These are phyloP conservation scores for Equus quagga DNA, from an alignment of 2,113 vertebrate genomes.

Conservation along the genomic window DNA sequence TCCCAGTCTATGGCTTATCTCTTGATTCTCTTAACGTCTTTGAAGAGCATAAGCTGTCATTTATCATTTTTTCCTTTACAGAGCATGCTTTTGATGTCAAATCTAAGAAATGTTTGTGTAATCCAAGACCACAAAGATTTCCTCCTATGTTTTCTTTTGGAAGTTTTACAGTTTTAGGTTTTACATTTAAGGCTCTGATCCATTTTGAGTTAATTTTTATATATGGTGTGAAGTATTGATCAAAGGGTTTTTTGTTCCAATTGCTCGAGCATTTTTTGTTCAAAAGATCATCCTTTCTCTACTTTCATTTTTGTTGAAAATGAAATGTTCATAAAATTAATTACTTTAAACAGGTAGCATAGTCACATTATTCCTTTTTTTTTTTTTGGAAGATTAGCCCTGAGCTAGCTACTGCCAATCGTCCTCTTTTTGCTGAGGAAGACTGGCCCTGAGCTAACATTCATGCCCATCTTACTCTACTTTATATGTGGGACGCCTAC, in stretches of 20 bases:
- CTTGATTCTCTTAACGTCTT: conserved; percentile 7
- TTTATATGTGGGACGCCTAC: too few relatives aligned
- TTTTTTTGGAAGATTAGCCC: too few relatives aligned
- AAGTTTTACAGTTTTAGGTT: neutral
- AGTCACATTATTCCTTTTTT: neutral
- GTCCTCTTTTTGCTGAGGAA: too few relatives aligned
- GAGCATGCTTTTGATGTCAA: conserved; percentile 27
- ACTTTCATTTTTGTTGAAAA: conserved; percentile 51
- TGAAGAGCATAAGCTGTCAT: neutral
- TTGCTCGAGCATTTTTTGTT: neutral
- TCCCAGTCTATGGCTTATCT: neutral
- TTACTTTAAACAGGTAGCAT: neutral
- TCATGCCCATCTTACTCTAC: too few relatives aligned
- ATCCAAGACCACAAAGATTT: neutral
- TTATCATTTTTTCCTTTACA: neutral
- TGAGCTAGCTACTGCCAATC: too few relatives aligned
- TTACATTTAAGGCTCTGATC: conserved; percentile 14
- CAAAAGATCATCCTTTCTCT: neutral
- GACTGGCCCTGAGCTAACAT: too few relatives aligned
- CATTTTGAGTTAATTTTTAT: conserved; percentile 35
- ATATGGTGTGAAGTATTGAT: neutral
- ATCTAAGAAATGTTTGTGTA: neutral
- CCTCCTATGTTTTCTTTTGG: neutral
- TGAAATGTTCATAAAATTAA: conserved; percentile 9
- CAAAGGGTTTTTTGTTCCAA: neutral